phyloP scores from a whole-genome alignment of 2,113 vertebrate species.

The Phrynosoma platyrhinos region DNA sequence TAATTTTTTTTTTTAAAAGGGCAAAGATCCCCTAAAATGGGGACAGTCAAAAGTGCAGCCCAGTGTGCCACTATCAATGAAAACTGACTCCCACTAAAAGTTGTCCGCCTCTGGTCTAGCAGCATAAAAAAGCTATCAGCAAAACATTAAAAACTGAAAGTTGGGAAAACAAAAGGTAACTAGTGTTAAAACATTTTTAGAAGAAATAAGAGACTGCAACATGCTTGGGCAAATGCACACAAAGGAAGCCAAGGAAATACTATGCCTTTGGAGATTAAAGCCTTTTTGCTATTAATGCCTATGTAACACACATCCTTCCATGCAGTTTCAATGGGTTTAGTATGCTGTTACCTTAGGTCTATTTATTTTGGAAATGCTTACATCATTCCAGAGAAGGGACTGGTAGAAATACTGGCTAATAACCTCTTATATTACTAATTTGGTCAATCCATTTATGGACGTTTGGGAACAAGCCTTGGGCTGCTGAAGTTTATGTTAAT shows the following conservation, averaged over 20 bases:
- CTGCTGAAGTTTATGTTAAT: not conserved
- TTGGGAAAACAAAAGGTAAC: not conserved
- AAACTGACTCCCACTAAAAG: no score
- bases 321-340: conserved; percentile 1
- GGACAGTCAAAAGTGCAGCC: no score
- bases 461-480: conserved; percentile 8
- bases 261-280: not conserved
- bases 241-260: not conserved
- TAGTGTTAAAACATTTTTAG: not conserved
- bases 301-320: not conserved
- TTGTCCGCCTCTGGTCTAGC: not conserved
- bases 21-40: no score
- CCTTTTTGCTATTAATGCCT: not conserved
- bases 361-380: conserved; percentile 7
- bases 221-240: not conserved
- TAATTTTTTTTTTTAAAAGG: no score
- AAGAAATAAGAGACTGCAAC: not conserved
- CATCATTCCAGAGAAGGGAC: not conserved
- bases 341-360: not conserved
- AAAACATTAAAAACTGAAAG: not conserved
- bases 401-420: not conserved
- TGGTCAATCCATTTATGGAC: conserved; percentile 9
- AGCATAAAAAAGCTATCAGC: not conserved
- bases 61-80: no score
- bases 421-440: conserved; percentile 10